Percentiles rank a stretch among this genome's conserved stretches.
These are phyloP conservation scores for Bactericera cockerelli DNA, from an alignment of 1,140 invertebrate genomes.

Conservation along the genomic window DNA sequence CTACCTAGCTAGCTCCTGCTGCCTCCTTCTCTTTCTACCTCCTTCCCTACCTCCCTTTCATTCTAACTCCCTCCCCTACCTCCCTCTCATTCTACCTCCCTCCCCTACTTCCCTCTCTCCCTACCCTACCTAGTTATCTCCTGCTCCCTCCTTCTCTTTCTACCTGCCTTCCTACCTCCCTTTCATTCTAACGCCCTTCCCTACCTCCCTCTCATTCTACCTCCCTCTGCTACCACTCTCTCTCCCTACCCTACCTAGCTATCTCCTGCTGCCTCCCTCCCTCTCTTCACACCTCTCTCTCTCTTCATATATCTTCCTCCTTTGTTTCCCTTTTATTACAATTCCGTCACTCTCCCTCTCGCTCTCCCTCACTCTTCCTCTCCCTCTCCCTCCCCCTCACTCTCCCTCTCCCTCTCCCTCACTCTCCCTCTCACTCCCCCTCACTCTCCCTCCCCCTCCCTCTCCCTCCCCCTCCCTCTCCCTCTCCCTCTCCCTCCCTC, in stretches of 20 bases:
- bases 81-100: background rate
- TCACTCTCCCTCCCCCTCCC: no score
- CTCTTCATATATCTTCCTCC: background rate
- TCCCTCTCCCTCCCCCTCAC: background rate
- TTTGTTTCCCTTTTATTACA: background rate
- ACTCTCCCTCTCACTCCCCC: background rate
- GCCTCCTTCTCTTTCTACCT: background rate
- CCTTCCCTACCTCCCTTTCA: background rate
- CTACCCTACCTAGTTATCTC: background rate
- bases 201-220: background rate
- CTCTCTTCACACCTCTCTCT: background rate
- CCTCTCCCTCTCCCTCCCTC: no score
- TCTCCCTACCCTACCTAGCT: background rate
- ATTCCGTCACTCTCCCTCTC: background rate
- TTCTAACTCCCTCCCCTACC: background rate
- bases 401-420: background rate
- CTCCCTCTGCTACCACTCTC: background rate
- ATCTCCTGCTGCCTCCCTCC: background rate
- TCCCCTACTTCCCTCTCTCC: background rate
- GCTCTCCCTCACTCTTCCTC: no score
- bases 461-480: no score
- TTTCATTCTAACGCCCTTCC: background rate
- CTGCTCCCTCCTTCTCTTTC: background rate
- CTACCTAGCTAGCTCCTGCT: background rate
- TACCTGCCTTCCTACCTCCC: background rate